Evolutionary conservation across 1,140 invertebrate genomes (phyloP), one percentile per base, ranked within the genome.

Genomic region (Rhyacophila brunnea): DNA sequence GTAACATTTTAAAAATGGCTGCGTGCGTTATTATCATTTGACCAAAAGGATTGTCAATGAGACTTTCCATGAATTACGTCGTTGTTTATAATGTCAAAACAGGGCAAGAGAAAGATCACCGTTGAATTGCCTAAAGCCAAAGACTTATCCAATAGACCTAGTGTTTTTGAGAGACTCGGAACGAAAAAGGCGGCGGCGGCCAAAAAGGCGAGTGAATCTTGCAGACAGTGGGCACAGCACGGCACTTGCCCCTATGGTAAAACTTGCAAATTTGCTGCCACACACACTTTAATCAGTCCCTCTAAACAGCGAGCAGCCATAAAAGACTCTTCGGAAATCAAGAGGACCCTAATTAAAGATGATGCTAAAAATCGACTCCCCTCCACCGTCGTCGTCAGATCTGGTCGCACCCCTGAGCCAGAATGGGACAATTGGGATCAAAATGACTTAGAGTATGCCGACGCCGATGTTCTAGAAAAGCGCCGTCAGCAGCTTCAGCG

Each of bases 381-480:
- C 66, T 83, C 84, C 35, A 81, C 84, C 65, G 82, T 87, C 56
- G 82, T 84, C 66, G 85, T 84, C 59, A 81, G 82, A 62, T 75
- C 81, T 34, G 81, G 81, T 20, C 79, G 82, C 47, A 85, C 83
- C 68, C 81, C 83, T 19, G 85, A 86, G 59, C 79, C 83, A 62
- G 85, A 87, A 68, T 85, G 86, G 72, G 86, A 88, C 68, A 84
- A 85, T 68, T 90, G 87, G 87, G 86, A 89, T 71, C 86, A 88
- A 74, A 87, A 84, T 65, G 85, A 87, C 73, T 74, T 91, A 67
- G 90, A 91, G 70, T 89, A 89, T 80, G 89, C 89, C 60, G 89
- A 92, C 76, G 87, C 91, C 58, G 87, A 90, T 68, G 87, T 86
- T 38, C 75, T 92, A 64, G 89, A 91, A 71, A 85, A 86, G 74